A percentile compares a stretch with the other conserved stretches of the same genome.
phyloP scores from a whole-genome alignment of 2,797 vertebrate species.

The Pangasius mekongensis region DNA sequence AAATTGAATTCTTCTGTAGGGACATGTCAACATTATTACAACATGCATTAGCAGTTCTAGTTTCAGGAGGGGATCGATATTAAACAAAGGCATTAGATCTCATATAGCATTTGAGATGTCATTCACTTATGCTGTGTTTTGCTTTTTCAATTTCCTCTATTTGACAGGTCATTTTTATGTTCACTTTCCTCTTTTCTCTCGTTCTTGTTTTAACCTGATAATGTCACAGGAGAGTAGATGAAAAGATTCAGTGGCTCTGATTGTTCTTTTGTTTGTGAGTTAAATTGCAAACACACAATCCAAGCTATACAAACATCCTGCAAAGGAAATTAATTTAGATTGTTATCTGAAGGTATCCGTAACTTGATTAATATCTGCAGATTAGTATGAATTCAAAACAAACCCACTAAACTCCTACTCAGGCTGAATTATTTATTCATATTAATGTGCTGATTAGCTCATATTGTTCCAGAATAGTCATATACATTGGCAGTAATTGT shows the following conservation, averaged over 20 bases:
- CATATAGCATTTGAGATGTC: neutral
- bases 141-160: slow-evolving; percentile 74
- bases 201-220: slow-evolving; percentile 27
- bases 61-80: slow-evolving; percentile 29
- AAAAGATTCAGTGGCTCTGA: slow-evolving; percentile 23
- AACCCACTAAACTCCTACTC: neutral
- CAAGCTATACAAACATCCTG: slow-evolving; percentile 22
- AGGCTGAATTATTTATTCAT: neutral
- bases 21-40: slow-evolving; percentile 39
- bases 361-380: slow-evolving; percentile 8
- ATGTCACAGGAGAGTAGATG: slow-evolving; percentile 22
- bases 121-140: slow-evolving; percentile 50
- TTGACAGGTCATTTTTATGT: slow-evolving; percentile 74
- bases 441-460: neutral
- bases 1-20: slow-evolving; percentile 28
- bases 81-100: slow-evolving; percentile 21
- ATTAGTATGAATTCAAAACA: slow-evolving; percentile 1
- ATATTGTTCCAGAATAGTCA: neutral
- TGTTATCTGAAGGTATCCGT: slow-evolving; percentile 11
- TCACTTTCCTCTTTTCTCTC: slow-evolving; percentile 31
- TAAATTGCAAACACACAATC: neutral
- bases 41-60: slow-evolving; percentile 21
- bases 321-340: slow-evolving; percentile 21
- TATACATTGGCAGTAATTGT: neutral
- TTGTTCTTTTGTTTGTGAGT: slow-evolving; percentile 34